Conservation (phyloP, 2,888 invertebrate species). For the Helleia helle region DNA sequence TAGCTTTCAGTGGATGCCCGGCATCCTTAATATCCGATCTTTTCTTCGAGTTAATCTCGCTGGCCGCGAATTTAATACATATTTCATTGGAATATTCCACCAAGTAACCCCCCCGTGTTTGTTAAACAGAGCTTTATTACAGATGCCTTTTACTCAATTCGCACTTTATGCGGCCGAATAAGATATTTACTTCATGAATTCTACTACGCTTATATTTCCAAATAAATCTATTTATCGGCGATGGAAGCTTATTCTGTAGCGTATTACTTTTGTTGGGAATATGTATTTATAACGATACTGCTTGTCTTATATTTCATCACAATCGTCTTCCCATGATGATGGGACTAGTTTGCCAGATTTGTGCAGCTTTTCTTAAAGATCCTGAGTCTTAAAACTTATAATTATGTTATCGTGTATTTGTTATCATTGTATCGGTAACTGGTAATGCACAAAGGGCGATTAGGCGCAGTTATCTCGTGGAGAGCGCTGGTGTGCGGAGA, state of each 20-base stretch:
- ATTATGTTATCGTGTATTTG: slow-evolving; percentile 2
- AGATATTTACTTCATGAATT: not conserved
- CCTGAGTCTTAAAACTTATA: too few species aligned
- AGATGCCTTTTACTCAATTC: slow-evolving; percentile 13
- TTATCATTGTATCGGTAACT: slow-evolving; percentile 13
- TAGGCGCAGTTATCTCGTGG: slow-evolving; percentile 22
- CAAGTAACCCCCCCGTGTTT: slow-evolving; percentile 52
- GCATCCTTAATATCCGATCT: slow-evolving; percentile 50
- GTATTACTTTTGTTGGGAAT: too few species aligned
- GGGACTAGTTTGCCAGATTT: too few species aligned
- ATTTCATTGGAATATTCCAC: slow-evolving; percentile 67
- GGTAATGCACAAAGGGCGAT: slow-evolving; percentile 25
- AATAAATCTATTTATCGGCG: not conserved
- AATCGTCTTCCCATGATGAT: too few species aligned
- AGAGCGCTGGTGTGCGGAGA: slow-evolving; percentile 10
- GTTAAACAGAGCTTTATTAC: slow-evolving; percentile 58
- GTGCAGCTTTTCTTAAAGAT: too few species aligned
- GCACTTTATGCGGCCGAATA: not conserved
- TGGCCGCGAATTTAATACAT: slow-evolving; percentile 63
- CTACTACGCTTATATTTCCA: not conserved
- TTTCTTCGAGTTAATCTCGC: slow-evolving; percentile 48
- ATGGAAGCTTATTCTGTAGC: too few species aligned
- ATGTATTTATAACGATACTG: too few species aligned
- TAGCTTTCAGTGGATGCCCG: slow-evolving; percentile 25
- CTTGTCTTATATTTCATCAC: too few species aligned